Evolutionary conservation across 2,888 invertebrate species (phyloP), one percentile per base, ranked within the genome.

Genomic region (Strigamia crassipes): DNA sequence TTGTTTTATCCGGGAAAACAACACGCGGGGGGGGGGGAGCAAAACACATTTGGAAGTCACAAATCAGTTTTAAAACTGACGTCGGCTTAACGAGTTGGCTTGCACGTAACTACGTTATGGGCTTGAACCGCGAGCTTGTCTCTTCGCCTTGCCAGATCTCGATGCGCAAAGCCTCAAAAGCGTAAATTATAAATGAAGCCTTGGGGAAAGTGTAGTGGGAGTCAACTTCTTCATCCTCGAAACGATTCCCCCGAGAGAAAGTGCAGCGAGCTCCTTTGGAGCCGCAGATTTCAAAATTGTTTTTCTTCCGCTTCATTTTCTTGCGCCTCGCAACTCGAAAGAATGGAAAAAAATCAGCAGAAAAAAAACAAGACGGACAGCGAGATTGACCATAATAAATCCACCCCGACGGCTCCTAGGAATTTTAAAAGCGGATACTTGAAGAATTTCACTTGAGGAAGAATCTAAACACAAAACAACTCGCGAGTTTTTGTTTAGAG

Each of bases 21-120:
- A 51, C 13, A 51, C 51, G 51, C 51, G 51, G 51, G n/a, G 51
- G 51, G 51, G 5, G 51, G 51, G n/a, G 51, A 10, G n/a, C 51
- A 51, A 51, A 51, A 51, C 51, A n/a, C 51, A 51, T 51, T 51
- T 51, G 51, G 51, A n/a, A 51, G 51, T 51, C 51, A 51, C 51
- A 51, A 51, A 51, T 51, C 51, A 51, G 51, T 51, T 51, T 51
- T 51, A 51, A 51, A 51, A 51, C n/a, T 51, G 51, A n/a, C 51
- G 51, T 51, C 5, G 51, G 51, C 51, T 51, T 51, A 51, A 51
- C 51, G 51, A 51, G 51, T 51, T 51, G 51, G 51, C 51, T 4
- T 51, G 51, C 51, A 51, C 51, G 51, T 51, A 51, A 51, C 51
- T 51, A 51, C 51, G 51, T 51, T 51, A 51, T 51, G 51, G n/a